Evolutionary conservation across 1,140 invertebrate species (phyloP), one percentile per base, ranked within the genome.

Genomic region (Antheraea pernyi): DNA sequence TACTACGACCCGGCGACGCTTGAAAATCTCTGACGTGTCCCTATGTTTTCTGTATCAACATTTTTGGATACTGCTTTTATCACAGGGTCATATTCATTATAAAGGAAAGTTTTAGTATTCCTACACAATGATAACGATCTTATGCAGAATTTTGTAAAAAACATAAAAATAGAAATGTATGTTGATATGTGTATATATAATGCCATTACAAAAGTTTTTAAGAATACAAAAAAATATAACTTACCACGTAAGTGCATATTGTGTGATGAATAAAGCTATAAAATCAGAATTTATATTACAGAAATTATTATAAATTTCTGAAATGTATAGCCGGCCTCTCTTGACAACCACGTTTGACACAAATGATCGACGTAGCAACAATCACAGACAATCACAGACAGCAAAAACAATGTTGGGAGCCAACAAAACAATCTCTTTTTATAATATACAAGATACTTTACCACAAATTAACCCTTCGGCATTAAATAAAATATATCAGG

Each of bases 1-100:
- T 53, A 53, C 16, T 53, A 48, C 48, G 42, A 60, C 10, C 70
- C 74, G 75, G 70, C 70, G 66, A 70, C 67, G 68, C 67, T 13
- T 39, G 65, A 19, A 16, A n/a, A 74, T 76, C 69, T 83, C 75
- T 89, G 87, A 89, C 87, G 87, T 89, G 87, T 86, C 87, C 82
- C 67, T 69, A 82, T 46, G 67, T 60, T 70, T 77, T 68, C 67
- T 48, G 62, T 53, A 53, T 53, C 16, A 53, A 53, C 7, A 53
- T 13, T 53, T 6, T 0, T 53, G 11, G 46, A 53, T 53, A 53
- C 46, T 13, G 46, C 16, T n/a, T 0, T 53, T 53, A 53, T 53
- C 2, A 53, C 39, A 53, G 46, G 5, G 13, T 16, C 4, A 53
- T 53, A 13, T 53, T 10, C 16, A 53, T 16, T 16, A 53, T 53